Percentiles rank a stretch among this genome's conserved stretches.
phyloP scores from a whole-genome alignment of 2,888 invertebrate genomes.

The Nycteola revayana region DNA sequence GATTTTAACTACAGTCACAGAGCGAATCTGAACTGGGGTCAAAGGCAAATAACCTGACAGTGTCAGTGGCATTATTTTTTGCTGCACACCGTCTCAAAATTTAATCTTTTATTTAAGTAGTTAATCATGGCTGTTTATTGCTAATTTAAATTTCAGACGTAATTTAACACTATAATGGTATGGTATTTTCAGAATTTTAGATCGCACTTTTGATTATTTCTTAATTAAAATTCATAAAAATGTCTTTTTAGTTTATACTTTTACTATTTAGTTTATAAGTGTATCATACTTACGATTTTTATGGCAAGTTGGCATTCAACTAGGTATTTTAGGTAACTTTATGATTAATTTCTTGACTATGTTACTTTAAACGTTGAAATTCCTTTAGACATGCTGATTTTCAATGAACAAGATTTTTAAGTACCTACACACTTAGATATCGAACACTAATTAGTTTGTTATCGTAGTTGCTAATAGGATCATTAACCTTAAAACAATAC shows the following conservation, averaged over 20 bases:
- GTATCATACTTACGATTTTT: too few species aligned
- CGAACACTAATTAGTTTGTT: too few species aligned
- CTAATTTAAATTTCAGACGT: constrained; percentile 14
- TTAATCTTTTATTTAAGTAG: constrained; percentile 22
- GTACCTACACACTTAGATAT: too few species aligned
- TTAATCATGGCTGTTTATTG: constrained; percentile 26
- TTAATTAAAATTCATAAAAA: too few species aligned
- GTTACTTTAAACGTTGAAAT: too few species aligned
- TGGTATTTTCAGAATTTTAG: background rate
- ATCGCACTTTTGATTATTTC: background rate
- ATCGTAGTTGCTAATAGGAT: constrained; percentile 5
- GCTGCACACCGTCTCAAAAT: constrained; percentile 30
- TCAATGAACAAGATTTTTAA: too few species aligned
- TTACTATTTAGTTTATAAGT: too few species aligned
- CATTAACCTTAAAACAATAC: constrained; percentile 11
- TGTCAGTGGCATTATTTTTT: constrained; percentile 46
- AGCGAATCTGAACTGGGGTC: constrained; percentile 32
- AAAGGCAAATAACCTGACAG: constrained; percentile 49
- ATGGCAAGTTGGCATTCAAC: too few species aligned
- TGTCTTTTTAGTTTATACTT: too few species aligned
- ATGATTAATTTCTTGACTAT: too few species aligned
- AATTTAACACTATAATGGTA: constrained; percentile 8
- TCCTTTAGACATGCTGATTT: too few species aligned
- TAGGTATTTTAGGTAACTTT: too few species aligned
- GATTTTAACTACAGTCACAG: constrained; percentile 9